Base-by-base conservation (phyloP, 2,797 vertebrate species). In the Esox lucius region DNA sequence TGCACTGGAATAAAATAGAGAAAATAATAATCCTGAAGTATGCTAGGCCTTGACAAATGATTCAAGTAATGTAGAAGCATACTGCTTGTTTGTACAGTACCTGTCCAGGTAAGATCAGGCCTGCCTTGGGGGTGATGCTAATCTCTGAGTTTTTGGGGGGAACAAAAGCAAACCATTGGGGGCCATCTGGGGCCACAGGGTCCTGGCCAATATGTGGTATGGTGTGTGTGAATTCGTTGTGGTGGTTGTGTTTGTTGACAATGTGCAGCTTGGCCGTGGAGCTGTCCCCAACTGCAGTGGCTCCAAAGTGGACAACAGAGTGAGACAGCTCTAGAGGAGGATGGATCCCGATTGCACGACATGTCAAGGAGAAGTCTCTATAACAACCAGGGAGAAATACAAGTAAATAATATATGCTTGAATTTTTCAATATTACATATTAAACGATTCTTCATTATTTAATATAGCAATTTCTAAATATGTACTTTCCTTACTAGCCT, bases 261-360 rank as follows among this genome's bases (percentile, higher is more conserved):
- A 98, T 90, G 0, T 94, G 86, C 39, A 98, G 73, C 0, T 89
- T 70, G 49, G 95, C 94, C 0, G 91, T 91, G 6, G 95, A 94
- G 6, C 77, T 78, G 56, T 91, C 91, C 0, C 94, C 93, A 26
- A 97, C 56, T 13, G 95, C 93, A 0, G 97, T 99, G 75, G 94
- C 93, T 0, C 93, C 84, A 80, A 99, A 98, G 86, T 87, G 93
- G 81, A 98, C 89, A 81, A 95, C 87, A 79, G 92, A 94, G 89
- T 95, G 93, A 73, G 97, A 98, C 72, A 99, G 94, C 84, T 95
- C 91, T 85, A 99, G 83, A 1, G 95, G 94, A 2, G 96, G 96
- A 71, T 89, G 91, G 77, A 96, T 90, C 0, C 94, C 96, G 75
- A 95, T 80, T 0, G 92, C 98, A 81, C 81, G 94, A 87, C 97